Percentiles rank a stretch among this genome's conserved stretches.
These are phyloP conservation scores for Taenaris catops DNA, from an alignment of 2,888 invertebrate genomes.

Conservation along the genomic window DNA sequence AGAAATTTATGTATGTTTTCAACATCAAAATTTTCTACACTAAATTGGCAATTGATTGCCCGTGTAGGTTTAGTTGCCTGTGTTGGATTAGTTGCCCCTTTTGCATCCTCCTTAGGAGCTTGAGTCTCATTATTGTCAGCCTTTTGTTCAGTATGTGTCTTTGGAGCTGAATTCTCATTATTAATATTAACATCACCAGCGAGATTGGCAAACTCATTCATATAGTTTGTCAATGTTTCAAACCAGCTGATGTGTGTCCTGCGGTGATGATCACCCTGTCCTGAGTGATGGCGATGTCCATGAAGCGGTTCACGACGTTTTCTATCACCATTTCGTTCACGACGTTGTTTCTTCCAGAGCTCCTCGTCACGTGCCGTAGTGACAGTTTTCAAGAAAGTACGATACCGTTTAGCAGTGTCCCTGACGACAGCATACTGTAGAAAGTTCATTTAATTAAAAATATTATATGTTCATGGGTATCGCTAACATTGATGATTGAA, in stretches of 20 bases:
- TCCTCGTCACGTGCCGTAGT: constrained; percentile 30
- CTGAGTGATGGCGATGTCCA: constrained; percentile 28
- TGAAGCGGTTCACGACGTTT: constrained; percentile 27
- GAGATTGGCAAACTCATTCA: constrained; percentile 76
- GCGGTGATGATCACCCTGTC: constrained; percentile 34
- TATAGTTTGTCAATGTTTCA: constrained; percentile 63
- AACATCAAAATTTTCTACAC: constrained; percentile 20
- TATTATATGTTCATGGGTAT: too few relatives aligned
- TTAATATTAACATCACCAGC: constrained; percentile 55
- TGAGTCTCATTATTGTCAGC: constrained; percentile 20
- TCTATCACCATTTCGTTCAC: constrained; percentile 30
- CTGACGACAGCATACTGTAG: constrained; percentile 49
- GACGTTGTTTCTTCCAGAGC: constrained; percentile 41
- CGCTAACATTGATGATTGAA: too few relatives aligned
- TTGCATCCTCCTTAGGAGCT: constrained; percentile 19
- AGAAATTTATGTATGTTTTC: constrained; percentile 31
- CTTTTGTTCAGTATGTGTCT: constrained; percentile 23
- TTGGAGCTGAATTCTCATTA: constrained; percentile 25
- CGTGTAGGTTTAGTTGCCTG: constrained; percentile 9
- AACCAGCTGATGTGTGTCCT: constrained; percentile 57
- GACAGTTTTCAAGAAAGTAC: constrained; percentile 52
- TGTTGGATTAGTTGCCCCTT: constrained; percentile 14
- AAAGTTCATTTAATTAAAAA: background rate
- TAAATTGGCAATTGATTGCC: constrained; percentile 25
- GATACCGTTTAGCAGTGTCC: constrained; percentile 57